Evolutionary conservation across 2,113 vertebrate genomes (phyloP).

Genomic region (Terrapene triunguis): DNA sequence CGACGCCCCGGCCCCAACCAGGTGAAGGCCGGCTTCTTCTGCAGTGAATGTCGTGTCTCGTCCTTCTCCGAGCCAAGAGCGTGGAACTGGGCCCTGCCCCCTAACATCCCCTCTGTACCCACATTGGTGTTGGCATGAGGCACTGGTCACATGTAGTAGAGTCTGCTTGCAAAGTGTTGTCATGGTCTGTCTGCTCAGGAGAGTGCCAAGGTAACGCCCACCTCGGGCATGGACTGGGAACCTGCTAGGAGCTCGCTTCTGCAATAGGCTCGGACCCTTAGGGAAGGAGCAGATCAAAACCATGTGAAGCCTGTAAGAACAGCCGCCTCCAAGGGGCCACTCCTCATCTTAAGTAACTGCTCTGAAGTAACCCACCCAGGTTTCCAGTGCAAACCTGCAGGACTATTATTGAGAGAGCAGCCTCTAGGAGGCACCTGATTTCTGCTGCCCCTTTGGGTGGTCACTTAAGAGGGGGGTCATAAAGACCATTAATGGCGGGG

Average conservation of each 20-base stretch:
- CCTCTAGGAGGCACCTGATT: not conserved
- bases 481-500: not conserved
- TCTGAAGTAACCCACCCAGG: not conserved
- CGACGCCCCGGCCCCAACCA: slow-evolving; percentile 79
- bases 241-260: slow-evolving; percentile 57
- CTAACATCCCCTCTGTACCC: slow-evolving; percentile 27
- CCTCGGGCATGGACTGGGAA: slow-evolving; percentile 50
- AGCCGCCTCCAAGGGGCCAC: slow-evolving; percentile 17
- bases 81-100: not conserved
- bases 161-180: slow-evolving; percentile 53
- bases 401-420: slow-evolving; percentile 43
- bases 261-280: slow-evolving; percentile 10
- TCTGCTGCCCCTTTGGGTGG: slow-evolving; percentile 15
- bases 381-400: slow-evolving; percentile 13
- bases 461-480: not conserved
- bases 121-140: slow-evolving; percentile 8
- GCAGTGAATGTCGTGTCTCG: slow-evolving; percentile 60
- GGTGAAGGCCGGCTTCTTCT: slow-evolving; percentile 79
- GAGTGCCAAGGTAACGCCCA: slow-evolving; percentile 65
- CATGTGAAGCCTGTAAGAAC: not conserved
- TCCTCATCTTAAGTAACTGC: not conserved
- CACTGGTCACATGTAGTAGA: slow-evolving; percentile 27
- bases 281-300: slow-evolving; percentile 33
- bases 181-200: slow-evolving; percentile 55
- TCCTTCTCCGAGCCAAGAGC: slow-evolving; percentile 46